Conservation (phyloP, 2,113 vertebrate genomes). For the Sinosuthora webbiana region DNA sequence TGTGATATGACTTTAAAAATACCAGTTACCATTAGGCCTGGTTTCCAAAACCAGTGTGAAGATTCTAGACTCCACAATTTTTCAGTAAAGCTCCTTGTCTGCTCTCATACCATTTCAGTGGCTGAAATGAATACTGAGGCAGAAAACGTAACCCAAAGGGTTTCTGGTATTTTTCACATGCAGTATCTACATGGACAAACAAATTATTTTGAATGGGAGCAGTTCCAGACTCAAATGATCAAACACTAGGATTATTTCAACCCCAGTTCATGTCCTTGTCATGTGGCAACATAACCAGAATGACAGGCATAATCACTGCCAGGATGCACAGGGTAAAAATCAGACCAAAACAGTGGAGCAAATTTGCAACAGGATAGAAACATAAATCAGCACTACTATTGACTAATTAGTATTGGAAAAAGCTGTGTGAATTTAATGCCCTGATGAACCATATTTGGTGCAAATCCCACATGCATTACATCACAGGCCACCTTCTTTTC, state of each 20-base stretch:
- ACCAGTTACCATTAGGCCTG: background rate
- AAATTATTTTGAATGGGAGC: background rate
- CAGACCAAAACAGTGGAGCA: background rate
- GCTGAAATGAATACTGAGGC: background rate
- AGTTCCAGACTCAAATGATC: background rate
- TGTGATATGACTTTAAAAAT: background rate
- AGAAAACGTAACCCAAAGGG: background rate
- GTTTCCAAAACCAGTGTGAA: background rate
- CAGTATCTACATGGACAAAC: background rate
- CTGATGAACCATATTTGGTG: background rate
- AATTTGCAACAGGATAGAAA: background rate
- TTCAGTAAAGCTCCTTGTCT: background rate
- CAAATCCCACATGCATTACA: accelerated
- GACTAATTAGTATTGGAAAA: background rate
- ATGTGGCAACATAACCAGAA: accelerated
- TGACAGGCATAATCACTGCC: background rate
- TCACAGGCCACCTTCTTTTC: background rate
- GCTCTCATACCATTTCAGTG: background rate
- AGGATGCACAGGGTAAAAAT: background rate
- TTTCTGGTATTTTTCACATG: background rate
- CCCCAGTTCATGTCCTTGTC: background rate
- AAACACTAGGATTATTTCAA: background rate
- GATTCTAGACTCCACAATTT: background rate
- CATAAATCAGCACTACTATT: background rate
- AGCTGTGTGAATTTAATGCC: background rate